Evolutionary conservation across 2,888 invertebrate genomes (phyloP).

Genomic region (Bombyx huttoni): DNA sequence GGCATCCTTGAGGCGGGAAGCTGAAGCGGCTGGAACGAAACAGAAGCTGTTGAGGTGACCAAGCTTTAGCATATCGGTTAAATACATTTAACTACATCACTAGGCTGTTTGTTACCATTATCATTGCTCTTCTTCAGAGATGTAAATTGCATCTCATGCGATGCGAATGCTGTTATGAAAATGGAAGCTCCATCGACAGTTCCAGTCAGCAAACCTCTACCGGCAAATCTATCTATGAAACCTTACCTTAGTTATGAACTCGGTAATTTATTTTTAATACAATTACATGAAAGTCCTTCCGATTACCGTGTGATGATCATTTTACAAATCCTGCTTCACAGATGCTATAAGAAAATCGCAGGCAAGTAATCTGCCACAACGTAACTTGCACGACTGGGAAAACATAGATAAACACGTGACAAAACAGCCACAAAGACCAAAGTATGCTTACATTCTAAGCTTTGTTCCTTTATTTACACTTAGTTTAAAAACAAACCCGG

Average conservation of each 20-base stretch:
- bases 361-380: slow-evolving; percentile 42
- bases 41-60: slow-evolving; percentile 72
- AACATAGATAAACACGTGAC: slow-evolving; percentile 49
- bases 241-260: slow-evolving; percentile 82
- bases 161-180: slow-evolving; percentile 80
- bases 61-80: background rate
- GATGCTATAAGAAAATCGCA: slow-evolving; percentile 57
- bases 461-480: background rate
- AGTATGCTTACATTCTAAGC: slow-evolving; percentile 17
- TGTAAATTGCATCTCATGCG: slow-evolving; percentile 83
- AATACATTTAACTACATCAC: background rate
- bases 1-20: slow-evolving; percentile 71
- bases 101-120: background rate
- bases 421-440: slow-evolving; percentile 35
- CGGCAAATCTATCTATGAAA: slow-evolving; percentile 74
- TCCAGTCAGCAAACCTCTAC: slow-evolving; percentile 65
- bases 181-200: slow-evolving; percentile 63
- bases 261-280: slow-evolving; percentile 35
- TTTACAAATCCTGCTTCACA: slow-evolving; percentile 9
- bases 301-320: too few relatives aligned
- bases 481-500: too few relatives aligned
- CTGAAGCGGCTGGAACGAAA: slow-evolving; percentile 82
- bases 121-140: slow-evolving; percentile 50
- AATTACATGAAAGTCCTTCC: too few relatives aligned
- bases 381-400: slow-evolving; percentile 65